phyloP scores from a whole-genome alignment of 2,797 vertebrate genomes.

The Liparis tanakae region DNA sequence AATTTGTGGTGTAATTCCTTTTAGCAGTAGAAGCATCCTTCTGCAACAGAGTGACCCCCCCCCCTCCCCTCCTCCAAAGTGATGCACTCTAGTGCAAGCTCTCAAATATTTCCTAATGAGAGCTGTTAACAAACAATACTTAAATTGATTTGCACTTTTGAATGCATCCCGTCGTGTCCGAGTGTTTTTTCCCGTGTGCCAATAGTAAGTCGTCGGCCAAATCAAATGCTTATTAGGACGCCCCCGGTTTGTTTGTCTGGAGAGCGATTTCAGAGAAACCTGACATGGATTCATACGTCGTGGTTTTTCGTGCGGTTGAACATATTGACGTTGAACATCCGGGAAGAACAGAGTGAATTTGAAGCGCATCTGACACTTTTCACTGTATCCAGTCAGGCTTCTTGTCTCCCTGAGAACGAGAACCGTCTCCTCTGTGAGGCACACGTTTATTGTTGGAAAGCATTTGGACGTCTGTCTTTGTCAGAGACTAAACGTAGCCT shows the following conservation, averaged over 20 bases:
- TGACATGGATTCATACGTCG: neutral
- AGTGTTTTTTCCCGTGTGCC: slow-evolving; percentile 46
- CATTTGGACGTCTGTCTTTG: slow-evolving; percentile 63
- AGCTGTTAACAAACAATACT: slow-evolving; percentile 62
- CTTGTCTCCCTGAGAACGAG: slow-evolving; percentile 61
- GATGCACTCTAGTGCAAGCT: slow-evolving; percentile 58
- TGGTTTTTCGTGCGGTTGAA: slow-evolving; percentile 29
- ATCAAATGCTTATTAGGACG: slow-evolving; percentile 39
- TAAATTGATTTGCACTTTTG: slow-evolving; percentile 61
- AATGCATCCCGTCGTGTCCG: slow-evolving; percentile 56
- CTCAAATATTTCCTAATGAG: slow-evolving; percentile 64
- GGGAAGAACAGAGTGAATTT: slow-evolving; percentile 35
- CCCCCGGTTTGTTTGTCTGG: slow-evolving; percentile 24
- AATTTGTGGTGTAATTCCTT: slow-evolving; percentile 61
- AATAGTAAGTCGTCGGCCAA: slow-evolving; percentile 55
- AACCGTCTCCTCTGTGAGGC: slow-evolving; percentile 61
- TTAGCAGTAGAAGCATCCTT: slow-evolving; percentile 39
- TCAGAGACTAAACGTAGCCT: slow-evolving; percentile 72
- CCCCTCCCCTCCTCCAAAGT: slow-evolving; percentile 39
- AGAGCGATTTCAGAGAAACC: slow-evolving; percentile 13
- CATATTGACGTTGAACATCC: slow-evolving; percentile 20
- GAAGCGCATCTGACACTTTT: slow-evolving; percentile 57
- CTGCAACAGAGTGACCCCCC: too few species aligned
- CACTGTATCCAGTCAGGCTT: slow-evolving; percentile 44
- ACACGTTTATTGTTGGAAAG: slow-evolving; percentile 68